Conservation (phyloP, 2,888 invertebrate genomes). For the Elgonia sp. region DNA sequence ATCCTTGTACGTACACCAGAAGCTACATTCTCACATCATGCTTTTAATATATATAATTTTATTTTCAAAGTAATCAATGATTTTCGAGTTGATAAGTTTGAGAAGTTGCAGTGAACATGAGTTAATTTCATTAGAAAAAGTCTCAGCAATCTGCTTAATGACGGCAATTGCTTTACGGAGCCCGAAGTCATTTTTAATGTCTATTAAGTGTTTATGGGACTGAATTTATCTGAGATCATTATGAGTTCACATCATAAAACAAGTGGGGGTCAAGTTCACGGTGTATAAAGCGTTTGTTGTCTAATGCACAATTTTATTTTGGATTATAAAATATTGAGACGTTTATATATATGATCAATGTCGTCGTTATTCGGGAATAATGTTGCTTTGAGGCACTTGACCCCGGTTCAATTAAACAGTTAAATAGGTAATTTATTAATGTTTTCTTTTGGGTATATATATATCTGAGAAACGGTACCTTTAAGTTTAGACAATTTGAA, state of each 20-base stretch:
- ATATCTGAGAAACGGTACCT: constrained; percentile 38
- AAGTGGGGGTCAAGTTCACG: constrained; percentile 60
- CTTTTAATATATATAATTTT: background rate
- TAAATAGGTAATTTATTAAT: constrained; percentile 57
- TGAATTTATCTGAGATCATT: constrained; percentile 55
- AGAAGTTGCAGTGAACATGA: constrained; percentile 7
- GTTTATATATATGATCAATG: constrained; percentile 55
- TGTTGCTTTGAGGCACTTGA: constrained; percentile 14
- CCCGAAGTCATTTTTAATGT: constrained; percentile 44
- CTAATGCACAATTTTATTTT: constrained; percentile 55
- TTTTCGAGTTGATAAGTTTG: constrained; percentile 10
- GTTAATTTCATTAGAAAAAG: constrained; percentile 49
- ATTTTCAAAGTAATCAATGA: background rate
- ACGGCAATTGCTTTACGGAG: constrained; percentile 44
- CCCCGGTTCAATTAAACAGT: constrained; percentile 61
- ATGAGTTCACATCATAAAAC: constrained; percentile 61
- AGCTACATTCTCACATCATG: too few species aligned
- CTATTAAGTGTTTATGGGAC: constrained; percentile 61
- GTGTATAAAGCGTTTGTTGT: constrained; percentile 56
- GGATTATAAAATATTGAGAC: constrained; percentile 30
- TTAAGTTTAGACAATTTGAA: constrained; percentile 42
- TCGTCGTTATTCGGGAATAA: constrained; percentile 56
- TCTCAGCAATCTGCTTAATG: constrained; percentile 33
- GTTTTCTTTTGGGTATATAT: constrained; percentile 14
- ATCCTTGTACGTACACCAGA: too few species aligned